Conservation (phyloP, 2,888 invertebrate genomes). For the Belgica antarctica region DNA sequence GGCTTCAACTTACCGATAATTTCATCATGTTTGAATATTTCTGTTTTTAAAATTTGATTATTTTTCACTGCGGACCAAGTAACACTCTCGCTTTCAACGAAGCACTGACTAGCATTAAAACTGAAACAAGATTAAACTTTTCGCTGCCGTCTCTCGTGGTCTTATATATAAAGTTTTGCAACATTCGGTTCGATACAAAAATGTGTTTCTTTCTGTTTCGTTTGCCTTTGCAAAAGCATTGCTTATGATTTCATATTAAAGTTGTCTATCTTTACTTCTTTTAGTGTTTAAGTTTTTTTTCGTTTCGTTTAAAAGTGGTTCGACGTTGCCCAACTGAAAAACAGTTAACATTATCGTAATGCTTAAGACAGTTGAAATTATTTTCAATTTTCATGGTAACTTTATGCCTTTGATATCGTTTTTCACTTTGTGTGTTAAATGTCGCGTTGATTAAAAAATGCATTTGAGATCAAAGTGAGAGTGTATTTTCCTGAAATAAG, state of each 20-base stretch:
- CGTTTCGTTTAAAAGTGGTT: neutral
- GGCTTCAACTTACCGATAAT: neutral
- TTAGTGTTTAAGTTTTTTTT: neutral
- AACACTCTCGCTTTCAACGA: constrained; percentile 24
- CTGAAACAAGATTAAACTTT: constrained; percentile 38
- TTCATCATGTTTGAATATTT: constrained; percentile 23
- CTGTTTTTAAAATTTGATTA: no score
- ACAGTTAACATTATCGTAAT: constrained; percentile 2
- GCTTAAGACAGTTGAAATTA: constrained; percentile 2
- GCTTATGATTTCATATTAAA: constrained; percentile 26
- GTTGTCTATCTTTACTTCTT: constrained; percentile 28
- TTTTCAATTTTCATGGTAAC: constrained; percentile 4
- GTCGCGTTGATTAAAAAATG: no score
- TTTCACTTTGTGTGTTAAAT: neutral
- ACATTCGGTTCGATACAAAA: constrained; percentile 21
- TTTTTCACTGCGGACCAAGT: neutral
- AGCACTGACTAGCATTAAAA: constrained; percentile 42
- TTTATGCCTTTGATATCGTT: constrained; percentile 15
- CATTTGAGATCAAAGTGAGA: no score
- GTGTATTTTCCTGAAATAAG: no score
- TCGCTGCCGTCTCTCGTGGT: constrained; percentile 11
- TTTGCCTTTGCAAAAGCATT: constrained; percentile 14
- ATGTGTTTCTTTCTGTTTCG: neutral
- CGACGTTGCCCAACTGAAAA: constrained; percentile 20
- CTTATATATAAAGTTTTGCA: constrained; percentile 44